A percentile compares a stretch with the other conserved stretches of the same genome.
Evolutionary conservation across 2,113 vertebrate species (phyloP).

Genomic region (Ochotona princeps): DNA sequence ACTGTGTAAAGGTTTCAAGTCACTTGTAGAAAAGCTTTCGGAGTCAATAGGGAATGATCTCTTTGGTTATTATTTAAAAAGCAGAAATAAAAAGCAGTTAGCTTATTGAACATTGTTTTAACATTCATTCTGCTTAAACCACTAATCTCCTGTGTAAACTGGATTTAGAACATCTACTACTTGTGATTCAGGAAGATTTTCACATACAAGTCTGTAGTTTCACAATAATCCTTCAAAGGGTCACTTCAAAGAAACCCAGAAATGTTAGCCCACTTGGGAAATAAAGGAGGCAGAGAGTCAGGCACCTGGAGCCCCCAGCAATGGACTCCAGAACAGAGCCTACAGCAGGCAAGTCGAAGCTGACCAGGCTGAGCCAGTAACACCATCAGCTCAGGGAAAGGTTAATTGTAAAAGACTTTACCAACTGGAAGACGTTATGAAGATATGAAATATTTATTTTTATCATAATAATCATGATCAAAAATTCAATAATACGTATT

Average conservation of each 20-base stretch:
- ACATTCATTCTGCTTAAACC: background rate
- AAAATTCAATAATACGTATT: background rate
- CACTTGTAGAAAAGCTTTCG: background rate
- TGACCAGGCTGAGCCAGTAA: background rate
- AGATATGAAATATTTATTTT: background rate
- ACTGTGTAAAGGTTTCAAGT: background rate
- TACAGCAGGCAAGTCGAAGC: background rate
- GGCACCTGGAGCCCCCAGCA: background rate
- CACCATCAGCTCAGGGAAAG: background rate
- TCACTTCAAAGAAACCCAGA: slow-evolving; percentile 11
- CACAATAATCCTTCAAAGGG: slow-evolving; percentile 25
- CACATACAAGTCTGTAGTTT: slow-evolving; percentile 26
- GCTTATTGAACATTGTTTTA: slow-evolving; percentile 16
- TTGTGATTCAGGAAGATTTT: background rate
- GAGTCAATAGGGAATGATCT: slow-evolving; percentile 15
- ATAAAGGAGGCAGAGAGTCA: background rate
- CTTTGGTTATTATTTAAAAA: background rate
- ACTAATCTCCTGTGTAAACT: background rate
- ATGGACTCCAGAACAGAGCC: background rate
- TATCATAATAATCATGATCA: background rate
- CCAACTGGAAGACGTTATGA: background rate
- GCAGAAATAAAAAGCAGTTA: slow-evolving; percentile 24
- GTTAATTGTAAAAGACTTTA: background rate
- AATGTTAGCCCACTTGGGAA: background rate
- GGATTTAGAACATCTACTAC: slow-evolving; percentile 2